phyloP scores from a whole-genome alignment of 2,113 vertebrate genomes.

The Acanthochromis polyacanthus region DNA sequence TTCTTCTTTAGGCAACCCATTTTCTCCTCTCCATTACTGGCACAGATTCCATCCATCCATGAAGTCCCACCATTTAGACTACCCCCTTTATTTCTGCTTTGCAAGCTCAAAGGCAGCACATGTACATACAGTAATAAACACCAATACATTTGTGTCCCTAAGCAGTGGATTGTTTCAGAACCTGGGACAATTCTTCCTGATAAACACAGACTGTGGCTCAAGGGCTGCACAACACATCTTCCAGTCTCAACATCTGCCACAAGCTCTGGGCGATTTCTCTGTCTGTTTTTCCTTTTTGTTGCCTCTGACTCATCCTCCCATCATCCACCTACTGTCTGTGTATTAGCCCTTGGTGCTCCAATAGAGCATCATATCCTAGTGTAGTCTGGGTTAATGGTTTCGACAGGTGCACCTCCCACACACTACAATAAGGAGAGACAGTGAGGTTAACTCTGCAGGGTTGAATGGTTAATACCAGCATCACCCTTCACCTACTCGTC shows the following conservation, averaged over 20 bases:
- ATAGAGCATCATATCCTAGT: slow-evolving; percentile 42
- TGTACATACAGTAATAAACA: slow-evolving; percentile 30
- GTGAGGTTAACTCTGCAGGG: slow-evolving; percentile 51
- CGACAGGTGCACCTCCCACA: slow-evolving; percentile 69
- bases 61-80: slow-evolving; percentile 30
- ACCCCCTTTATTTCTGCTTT: slow-evolving; percentile 23
- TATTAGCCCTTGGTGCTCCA: slow-evolving; percentile 26
- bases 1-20: slow-evolving; percentile 30
- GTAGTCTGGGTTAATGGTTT: slow-evolving; percentile 66
- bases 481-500: slow-evolving; percentile 47
- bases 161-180: slow-evolving; percentile 23
- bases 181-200: slow-evolving; percentile 26
- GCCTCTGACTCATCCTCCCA: slow-evolving; percentile 70
- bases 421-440: slow-evolving; percentile 43
- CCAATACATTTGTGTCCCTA: slow-evolving; percentile 12
- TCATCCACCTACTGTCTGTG: slow-evolving; percentile 38
- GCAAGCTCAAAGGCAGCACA: slow-evolving; percentile 30
- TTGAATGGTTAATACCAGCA: slow-evolving; percentile 15
- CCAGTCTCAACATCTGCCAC: slow-evolving; percentile 52
- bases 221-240: slow-evolving; percentile 29
- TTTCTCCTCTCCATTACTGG: slow-evolving; percentile 37
- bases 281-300: slow-evolving; percentile 10
- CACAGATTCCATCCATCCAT: slow-evolving; percentile 34
- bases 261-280: slow-evolving; percentile 30
- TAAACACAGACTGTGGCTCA: slow-evolving; percentile 42